Percentiles rank a stretch among this genome's conserved stretches.
Conservation (phyloP, 2,797 vertebrate species). For the Spinus olivaceus region DNA sequence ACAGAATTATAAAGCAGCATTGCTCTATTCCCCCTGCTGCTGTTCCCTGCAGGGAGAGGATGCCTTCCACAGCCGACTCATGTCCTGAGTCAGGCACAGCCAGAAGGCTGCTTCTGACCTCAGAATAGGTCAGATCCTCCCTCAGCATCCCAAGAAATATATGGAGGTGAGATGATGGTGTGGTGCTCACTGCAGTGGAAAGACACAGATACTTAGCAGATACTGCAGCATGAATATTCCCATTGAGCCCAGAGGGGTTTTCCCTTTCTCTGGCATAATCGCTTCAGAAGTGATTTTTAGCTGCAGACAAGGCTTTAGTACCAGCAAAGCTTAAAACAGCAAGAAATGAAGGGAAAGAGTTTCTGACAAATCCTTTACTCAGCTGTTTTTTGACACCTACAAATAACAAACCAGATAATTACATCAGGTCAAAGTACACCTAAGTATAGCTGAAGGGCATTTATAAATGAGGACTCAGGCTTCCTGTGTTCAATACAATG, state of each 20-base stretch:
- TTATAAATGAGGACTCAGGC: neutral
- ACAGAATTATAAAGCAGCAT: neutral
- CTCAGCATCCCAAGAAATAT: neutral
- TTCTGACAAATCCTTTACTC: neutral
- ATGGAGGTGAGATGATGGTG: neutral
- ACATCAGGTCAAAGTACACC: neutral
- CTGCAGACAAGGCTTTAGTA: neutral
- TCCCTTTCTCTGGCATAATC: neutral
- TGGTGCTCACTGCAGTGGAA: conserved; percentile 38
- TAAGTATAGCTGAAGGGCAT: neutral
- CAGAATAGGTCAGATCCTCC: neutral
- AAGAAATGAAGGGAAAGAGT: neutral
- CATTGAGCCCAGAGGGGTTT: neutral
- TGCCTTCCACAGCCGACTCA: neutral
- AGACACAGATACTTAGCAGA: neutral
- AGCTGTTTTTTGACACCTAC: neutral
- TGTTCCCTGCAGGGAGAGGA: neutral
- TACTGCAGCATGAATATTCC: neutral
- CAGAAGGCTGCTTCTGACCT: neutral
- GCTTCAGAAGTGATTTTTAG: neutral
- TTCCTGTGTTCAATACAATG: accelerated
- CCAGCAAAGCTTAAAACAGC: neutral
- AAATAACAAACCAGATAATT: neutral
- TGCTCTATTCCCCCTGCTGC: neutral
- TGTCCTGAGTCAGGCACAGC: neutral